Conservation (phyloP, 2,113 vertebrate species). For the Corythornis vintsioides region DNA sequence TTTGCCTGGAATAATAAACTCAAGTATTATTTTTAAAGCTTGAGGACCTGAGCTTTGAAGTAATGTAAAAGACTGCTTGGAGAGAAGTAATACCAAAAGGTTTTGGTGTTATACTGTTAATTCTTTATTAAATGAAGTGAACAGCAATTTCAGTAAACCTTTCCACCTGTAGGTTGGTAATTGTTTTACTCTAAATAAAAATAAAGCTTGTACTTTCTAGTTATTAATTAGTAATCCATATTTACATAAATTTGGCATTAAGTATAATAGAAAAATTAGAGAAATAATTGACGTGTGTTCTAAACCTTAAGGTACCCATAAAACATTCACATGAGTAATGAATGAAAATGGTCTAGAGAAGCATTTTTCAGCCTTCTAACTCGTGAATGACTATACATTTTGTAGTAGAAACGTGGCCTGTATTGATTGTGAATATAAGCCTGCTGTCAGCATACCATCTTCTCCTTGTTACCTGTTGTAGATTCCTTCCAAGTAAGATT, state of each 20-base stretch:
- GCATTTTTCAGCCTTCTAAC: not conserved
- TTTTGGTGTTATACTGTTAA: constrained; percentile 18
- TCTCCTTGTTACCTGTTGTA: not conserved
- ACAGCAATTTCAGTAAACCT: constrained; percentile 17
- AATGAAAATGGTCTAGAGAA: not conserved
- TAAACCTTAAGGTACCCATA: not conserved
- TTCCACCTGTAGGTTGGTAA: constrained; percentile 19
- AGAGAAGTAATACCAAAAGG: constrained; percentile 29
- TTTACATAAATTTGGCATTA: not conserved
- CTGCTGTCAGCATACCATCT: accelerated
- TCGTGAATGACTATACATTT: not conserved
- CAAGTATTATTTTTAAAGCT: constrained; percentile 53
- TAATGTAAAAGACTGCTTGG: not conserved
- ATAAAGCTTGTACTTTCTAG: not conserved
- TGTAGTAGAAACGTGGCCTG: not conserved
- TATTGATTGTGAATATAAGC: not conserved
- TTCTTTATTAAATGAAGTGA: constrained; percentile 35
- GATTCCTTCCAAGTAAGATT: not conserved
- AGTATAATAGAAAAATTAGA: not conserved
- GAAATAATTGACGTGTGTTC: not conserved
- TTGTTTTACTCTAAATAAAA: constrained; percentile 41
- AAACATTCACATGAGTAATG: not conserved
- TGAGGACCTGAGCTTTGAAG: constrained; percentile 38
- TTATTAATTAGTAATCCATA: not conserved
- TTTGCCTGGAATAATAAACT: constrained; percentile 12